These are phyloP conservation scores for Bombus pascuorum DNA, from an alignment of 1,140 invertebrate species.

Conservation along the genomic window DNA sequence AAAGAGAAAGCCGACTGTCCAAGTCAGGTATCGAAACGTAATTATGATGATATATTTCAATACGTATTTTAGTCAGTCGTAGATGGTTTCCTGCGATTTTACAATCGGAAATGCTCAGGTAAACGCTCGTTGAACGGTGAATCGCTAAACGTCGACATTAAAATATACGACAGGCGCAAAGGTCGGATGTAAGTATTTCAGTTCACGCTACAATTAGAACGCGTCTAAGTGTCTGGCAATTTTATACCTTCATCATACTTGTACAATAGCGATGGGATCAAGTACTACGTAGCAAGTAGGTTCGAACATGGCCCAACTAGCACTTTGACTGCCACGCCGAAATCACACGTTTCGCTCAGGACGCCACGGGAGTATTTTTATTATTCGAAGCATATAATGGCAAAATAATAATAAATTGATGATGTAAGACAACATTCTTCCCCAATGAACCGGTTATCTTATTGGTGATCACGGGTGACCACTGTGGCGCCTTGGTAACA, in stretches of 20 bases:
- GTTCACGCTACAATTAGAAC: slow-evolving; percentile 23
- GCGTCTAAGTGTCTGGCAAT: not conserved
- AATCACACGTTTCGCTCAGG: too few relatives aligned
- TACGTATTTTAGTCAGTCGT: not conserved
- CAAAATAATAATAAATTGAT: too few relatives aligned
- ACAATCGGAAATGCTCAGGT: slow-evolving; percentile 4
- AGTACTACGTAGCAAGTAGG: too few relatives aligned
- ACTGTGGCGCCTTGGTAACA: too few relatives aligned
- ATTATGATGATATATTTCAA: not conserved
- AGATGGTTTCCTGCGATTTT: not conserved
- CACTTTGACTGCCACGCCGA: too few relatives aligned
- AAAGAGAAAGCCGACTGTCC: not conserved
- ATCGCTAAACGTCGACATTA: slow-evolving; percentile 22
- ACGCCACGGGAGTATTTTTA: too few relatives aligned
- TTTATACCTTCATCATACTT: not conserved
- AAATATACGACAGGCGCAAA: not conserved
- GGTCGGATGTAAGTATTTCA: not conserved
- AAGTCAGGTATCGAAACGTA: not conserved
- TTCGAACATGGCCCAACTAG: too few relatives aligned
- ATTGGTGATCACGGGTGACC: too few relatives aligned
- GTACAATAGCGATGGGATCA: not conserved
- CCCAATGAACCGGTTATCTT: too few relatives aligned
- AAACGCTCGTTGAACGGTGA: not conserved
- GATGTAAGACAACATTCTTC: too few relatives aligned
- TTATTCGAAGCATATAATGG: too few relatives aligned